Evolutionary conservation across 1,140 invertebrate genomes (phyloP).

Genomic region (Caenorhabditis brenneri): DNA sequence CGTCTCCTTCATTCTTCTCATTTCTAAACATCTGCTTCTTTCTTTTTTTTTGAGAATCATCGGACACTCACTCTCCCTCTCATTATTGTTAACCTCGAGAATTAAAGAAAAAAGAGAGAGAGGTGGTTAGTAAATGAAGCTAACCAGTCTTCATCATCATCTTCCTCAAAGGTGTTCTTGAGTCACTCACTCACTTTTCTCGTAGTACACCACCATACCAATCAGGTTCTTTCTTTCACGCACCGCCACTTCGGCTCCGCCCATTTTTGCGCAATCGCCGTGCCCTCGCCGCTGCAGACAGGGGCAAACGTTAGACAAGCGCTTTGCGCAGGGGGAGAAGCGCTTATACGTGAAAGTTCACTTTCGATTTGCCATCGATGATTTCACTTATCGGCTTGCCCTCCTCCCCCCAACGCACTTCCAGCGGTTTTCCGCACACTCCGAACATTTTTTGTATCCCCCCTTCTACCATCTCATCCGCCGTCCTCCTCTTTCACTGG

Average conservation of each 20-base stretch:
- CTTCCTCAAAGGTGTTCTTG: conserved; percentile 27
- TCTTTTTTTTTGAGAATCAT: not conserved
- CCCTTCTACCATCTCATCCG: not conserved
- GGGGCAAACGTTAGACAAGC: conserved; percentile 37
- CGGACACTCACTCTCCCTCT: not conserved
- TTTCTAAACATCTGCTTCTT: not conserved
- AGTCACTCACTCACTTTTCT: conserved; percentile 35
- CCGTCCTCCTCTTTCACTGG: not conserved
- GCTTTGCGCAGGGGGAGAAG: not conserved
- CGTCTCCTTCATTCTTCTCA: not conserved
- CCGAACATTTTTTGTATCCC: conserved; percentile 15
- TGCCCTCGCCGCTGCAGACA: conserved; percentile 8
- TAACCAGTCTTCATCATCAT: conserved; percentile 34
- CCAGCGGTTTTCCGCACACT: conserved; percentile 11
- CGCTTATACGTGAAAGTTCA: conserved; percentile 34
- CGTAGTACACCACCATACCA: conserved; percentile 23
- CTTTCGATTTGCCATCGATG: conserved; percentile 34
- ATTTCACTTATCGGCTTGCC: conserved; percentile 36
- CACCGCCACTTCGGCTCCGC: conserved; percentile 13
- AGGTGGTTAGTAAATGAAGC: not conserved
- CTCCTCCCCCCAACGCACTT: not conserved
- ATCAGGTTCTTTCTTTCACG: conserved; percentile 41
- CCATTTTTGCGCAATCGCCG: not conserved
- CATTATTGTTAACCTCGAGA: conserved; percentile 37
- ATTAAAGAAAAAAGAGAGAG: not conserved